These are phyloP conservation scores for Alouatta palliata DNA, from an alignment of 2,113 vertebrate genomes.

Conservation along the genomic window DNA sequence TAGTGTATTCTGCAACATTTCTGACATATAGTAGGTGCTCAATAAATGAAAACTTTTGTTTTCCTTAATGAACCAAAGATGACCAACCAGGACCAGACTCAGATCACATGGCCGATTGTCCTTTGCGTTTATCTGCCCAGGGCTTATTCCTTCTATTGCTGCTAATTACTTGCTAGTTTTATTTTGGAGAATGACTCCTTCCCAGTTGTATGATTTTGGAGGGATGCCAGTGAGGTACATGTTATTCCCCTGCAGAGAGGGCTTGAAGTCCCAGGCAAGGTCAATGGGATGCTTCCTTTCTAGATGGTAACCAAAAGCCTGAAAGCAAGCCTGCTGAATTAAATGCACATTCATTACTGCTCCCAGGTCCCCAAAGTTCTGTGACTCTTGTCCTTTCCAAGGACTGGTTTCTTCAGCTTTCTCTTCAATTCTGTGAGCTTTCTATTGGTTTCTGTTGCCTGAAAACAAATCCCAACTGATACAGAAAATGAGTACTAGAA, in stretches of 20 bases:
- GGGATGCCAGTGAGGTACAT: no score
- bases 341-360: not conserved
- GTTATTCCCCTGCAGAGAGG: not conserved
- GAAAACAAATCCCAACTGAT: not conserved
- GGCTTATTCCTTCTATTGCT: not conserved
- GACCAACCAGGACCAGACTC: not conserved
- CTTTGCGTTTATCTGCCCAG: not conserved
- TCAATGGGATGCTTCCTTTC: not conserved
- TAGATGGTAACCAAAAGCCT: not conserved
- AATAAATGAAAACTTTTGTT: not conserved
- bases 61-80: not conserved
- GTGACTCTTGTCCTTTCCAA: not conserved
- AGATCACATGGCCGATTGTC: rapidly evolving
- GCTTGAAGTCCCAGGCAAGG: not conserved
- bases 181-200: not conserved
- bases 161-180: not conserved
- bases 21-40: not conserved
- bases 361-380: not conserved
- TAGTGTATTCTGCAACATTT: not conserved
- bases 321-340: not conserved
- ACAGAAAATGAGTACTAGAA: not conserved
- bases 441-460: not conserved
- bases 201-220: not conserved
- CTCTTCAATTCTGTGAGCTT: not conserved
- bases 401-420: not conserved